Percentiles rank a stretch among this genome's conserved stretches.
Conservation (phyloP, 1,140 invertebrate species). For the Lineus longissimus region DNA sequence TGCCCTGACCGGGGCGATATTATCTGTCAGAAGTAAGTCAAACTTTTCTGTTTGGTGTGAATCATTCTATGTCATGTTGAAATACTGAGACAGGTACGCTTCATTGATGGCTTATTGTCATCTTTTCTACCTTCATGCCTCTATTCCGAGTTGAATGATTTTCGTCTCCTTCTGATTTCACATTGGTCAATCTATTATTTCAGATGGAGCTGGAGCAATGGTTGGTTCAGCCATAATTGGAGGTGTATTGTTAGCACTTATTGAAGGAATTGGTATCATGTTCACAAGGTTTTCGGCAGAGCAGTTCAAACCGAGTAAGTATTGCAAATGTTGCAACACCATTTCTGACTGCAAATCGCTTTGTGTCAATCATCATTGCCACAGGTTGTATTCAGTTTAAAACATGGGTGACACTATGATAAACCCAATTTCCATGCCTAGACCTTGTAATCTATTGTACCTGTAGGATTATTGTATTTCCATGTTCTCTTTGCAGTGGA, state of each 20-base stretch:
- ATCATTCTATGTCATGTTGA: too few species aligned
- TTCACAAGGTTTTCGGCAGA: slow-evolving; percentile 84
- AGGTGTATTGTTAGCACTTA: slow-evolving; percentile 87
- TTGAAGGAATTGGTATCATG: slow-evolving; percentile 93
- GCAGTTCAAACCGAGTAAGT: slow-evolving; percentile 73
- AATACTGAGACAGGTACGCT: not conserved
- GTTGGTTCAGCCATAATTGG: slow-evolving; percentile 86
- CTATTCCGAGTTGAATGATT: not conserved
- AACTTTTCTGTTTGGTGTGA: too few species aligned
- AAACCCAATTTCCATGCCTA: not conserved
- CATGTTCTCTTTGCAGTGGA: not conserved
- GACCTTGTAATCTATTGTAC: not conserved
- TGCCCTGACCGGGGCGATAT: slow-evolving; percentile 87
- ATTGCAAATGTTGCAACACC: not conserved
- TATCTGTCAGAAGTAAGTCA: slow-evolving; percentile 78
- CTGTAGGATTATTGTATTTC: not conserved
- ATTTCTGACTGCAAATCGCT: not conserved
- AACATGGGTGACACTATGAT: not conserved
- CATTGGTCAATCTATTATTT: too few species aligned
- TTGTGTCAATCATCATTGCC: not conserved
- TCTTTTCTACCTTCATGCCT: not conserved
- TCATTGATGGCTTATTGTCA: not conserved
- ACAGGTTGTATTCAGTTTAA: not conserved
- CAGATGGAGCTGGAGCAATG: slow-evolving; percentile 83
- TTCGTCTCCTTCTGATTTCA: too few species aligned